Base-by-base conservation (phyloP, 2,797 vertebrate species). In the Malacoraja senta region DNA sequence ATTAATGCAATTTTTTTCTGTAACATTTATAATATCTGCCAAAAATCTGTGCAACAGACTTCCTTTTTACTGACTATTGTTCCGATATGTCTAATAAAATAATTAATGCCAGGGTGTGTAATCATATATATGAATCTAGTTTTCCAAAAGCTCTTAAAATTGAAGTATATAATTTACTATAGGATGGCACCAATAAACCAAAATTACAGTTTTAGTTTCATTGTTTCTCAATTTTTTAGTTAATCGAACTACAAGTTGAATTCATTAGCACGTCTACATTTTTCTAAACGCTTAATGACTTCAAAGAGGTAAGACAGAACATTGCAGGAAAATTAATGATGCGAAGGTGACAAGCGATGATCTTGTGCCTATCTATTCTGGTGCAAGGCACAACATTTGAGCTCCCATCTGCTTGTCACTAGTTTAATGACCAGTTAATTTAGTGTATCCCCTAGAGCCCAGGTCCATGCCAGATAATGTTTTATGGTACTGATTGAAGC, bases 41-140 rank as follows among this genome's bases (percentile, higher is more conserved):
- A 91, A 72, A 21, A 71, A n/a, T 91, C 35, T 53, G 35, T 74
- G 90, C 90, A 74, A 91, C 65, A 91, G 90, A 91, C 38, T 74
- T 91, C 90, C 68, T 74, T 74, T 74, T 91, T 38, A 24, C 71
- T 91, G 26, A 74, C 68, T 10, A 74, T 91, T 91, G 38, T 29
- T 91, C 68, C 68, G n/a, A 72, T 19, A 44, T 72, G 68, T 91
- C 44, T 91, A 91, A 74, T 91, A 91, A 91, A 91, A 65, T 68
- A 91, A 24, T 35, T 72, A 74, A 91, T 38, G 21, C 68, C 53
- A 68, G 90, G 32, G 53, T 91, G 65, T 91, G 21, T 44, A 74
- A 44, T 74, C 65, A 44, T 72, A 44, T 38, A 91, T 44, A 19
- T 29, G 32, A 91, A 74, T 91, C 32, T 4, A 74, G 19, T 15